Evolutionary conservation across 1,140 invertebrate species (phyloP), one percentile per base, ranked within the genome.

Genomic region (Orius laevigatus): DNA sequence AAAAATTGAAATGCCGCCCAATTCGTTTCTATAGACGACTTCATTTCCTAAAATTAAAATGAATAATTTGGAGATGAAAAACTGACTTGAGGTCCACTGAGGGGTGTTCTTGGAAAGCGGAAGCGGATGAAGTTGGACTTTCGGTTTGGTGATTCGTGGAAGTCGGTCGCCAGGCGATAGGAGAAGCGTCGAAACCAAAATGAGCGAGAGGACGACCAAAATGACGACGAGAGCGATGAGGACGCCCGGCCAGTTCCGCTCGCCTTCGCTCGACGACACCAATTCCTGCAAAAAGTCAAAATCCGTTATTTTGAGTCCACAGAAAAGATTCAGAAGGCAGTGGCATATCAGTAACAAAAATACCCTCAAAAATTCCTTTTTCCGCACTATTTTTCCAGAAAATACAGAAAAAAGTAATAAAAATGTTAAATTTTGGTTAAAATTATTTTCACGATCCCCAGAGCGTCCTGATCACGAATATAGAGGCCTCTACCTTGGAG

Each of bases 221-320:
- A 93, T 92, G 19, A 92, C 88, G 48, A 91, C 66, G 25, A 91
- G 68, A 0, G 89, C 86, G 50, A 92, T 92, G 49, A 82, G 75
- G 51, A 92, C 90, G 10, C 88, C 87, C 20, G 83, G 75, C 86
- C 87, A 92, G 69, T 93, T 92, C 36, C 82, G 68, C 58, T 84
- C 76, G 49, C 75, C 81, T 9, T 52, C 50, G 1, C 43, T 31
- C n/a, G 82, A 79, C 12, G 80, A 81, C 15, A 84, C 83, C 58
- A 88, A 62, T 63, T 89, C 84, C 84, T 85, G 67, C 11, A 64
- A 67, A 51, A 44, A 38, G 10, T 25, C 3, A 25, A 25, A 25
- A 25, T n/a, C n/a, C n/a, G n/a, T n/a, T n/a, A n/a, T n/a, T n/a
- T n/a, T n/a, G n/a, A n/a, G n/a, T n/a, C n/a, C n/a, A n/a, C n/a